Conservation (phyloP, 2,888 invertebrate genomes). For the Perithous albicinctus region DNA sequence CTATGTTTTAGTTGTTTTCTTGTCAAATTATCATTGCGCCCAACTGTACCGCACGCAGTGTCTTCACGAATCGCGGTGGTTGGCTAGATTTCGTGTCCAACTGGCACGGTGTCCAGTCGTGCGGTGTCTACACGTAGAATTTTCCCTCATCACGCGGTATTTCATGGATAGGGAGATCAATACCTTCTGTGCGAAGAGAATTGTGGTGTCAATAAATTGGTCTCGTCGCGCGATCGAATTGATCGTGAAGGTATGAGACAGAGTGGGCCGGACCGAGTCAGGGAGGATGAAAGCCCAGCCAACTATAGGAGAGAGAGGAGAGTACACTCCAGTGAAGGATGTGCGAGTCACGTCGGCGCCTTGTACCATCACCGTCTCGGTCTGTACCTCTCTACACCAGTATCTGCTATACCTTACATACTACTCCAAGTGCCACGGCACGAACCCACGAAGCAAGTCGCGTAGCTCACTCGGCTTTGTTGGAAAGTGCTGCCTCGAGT, state of each 20-base stretch:
- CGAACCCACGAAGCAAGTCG: conserved; percentile 58
- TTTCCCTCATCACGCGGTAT: not conserved
- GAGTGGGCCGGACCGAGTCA: not conserved
- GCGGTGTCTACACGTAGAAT: not conserved
- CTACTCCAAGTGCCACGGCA: conserved; percentile 58
- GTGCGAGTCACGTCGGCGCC: conserved; percentile 60
- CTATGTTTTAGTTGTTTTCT: no score
- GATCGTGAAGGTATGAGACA: conserved; percentile 6
- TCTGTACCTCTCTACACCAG: conserved; percentile 35
- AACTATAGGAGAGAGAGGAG: no score
- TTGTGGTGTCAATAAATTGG: conserved; percentile 28
- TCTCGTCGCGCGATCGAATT: conserved; percentile 44
- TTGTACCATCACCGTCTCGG: conserved; percentile 53
- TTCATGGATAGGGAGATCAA: not conserved
- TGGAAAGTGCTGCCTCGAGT: conserved; percentile 64
- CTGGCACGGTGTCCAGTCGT: not conserved
- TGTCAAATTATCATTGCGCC: not conserved
- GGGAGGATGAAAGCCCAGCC: conserved; percentile 32
- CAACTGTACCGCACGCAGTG: not conserved
- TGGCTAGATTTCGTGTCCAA: not conserved
- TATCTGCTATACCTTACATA: conserved; percentile 40
- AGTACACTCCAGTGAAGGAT: conserved; percentile 45
- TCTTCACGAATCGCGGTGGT: not conserved
- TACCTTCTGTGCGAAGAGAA: not conserved
- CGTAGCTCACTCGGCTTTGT: conserved; percentile 51